A percentile compares a stretch with the other conserved stretches of the same genome.
Conservation (phyloP, 1,140 invertebrate genomes). For the Hylyphantes graminicola region DNA sequence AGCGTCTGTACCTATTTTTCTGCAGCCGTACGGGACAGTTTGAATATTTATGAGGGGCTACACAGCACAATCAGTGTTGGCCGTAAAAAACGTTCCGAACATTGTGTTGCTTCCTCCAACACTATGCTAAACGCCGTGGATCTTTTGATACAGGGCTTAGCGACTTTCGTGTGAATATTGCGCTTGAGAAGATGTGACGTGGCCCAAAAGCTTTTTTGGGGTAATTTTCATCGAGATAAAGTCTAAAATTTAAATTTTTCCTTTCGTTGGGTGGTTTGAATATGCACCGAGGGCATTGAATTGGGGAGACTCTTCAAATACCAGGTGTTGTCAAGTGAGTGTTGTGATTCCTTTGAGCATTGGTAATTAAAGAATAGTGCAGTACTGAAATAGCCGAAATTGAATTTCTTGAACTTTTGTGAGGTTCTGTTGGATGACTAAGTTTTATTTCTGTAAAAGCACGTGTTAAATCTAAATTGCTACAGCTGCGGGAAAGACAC, state of each 20-base stretch:
- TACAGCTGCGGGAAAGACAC: too few relatives aligned
- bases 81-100: conserved; percentile 8
- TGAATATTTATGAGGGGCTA: conserved; percentile 51
- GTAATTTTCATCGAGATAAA: background rate
- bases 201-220: background rate
- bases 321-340: background rate
- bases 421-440: too few relatives aligned
- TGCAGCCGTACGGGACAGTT: background rate
- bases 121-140: conserved; percentile 35
- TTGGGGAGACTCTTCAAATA: background rate
- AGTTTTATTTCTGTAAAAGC: too few relatives aligned
- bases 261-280: background rate
- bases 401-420: too few relatives aligned
- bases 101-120: conserved; percentile 10
- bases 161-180: conserved; percentile 26
- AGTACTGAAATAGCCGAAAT: too few relatives aligned
- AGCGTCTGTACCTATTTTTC: conserved; percentile 15
- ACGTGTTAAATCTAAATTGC: too few relatives aligned
- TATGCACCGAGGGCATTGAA: background rate
- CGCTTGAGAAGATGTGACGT: background rate
- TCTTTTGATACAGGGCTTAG: background rate
- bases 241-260: conserved; percentile 1
- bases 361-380: too few relatives aligned
- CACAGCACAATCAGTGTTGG: conserved; percentile 21
- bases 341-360: background rate